Conservation (phyloP, 2,113 vertebrate genomes). For the Podarcis muralis region DNA sequence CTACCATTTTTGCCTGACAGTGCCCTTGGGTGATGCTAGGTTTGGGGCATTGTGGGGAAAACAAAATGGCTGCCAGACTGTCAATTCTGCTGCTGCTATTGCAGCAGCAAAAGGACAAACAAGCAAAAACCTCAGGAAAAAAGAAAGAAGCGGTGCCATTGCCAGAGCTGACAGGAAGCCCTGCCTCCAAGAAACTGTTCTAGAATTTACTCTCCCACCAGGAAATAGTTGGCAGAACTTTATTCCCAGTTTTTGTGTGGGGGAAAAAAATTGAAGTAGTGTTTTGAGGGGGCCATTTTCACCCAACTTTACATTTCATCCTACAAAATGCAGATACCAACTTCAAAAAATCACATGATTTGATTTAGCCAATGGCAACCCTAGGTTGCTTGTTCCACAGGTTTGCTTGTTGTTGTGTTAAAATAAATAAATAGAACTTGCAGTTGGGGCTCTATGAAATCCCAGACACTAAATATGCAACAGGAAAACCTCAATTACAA, state of each 20-base stretch:
- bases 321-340: background rate
- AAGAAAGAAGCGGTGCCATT: background rate
- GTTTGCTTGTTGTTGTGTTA: conserved; percentile 13
- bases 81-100: background rate
- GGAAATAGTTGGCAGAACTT: background rate
- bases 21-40: background rate
- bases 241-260: background rate
- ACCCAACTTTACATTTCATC: background rate
- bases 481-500: conserved; percentile 50
- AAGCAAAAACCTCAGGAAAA: background rate
- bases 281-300: background rate
- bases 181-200: background rate
- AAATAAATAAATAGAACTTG: background rate
- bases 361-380: conserved; percentile 20
- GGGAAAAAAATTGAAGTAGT: background rate
- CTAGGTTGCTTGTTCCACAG: background rate
- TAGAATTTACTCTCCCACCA: background rate
- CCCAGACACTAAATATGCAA: conserved; percentile 38
- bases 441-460: conserved; percentile 38
- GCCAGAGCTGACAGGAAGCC: background rate
- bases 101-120: background rate
- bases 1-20: background rate
- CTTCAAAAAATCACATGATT: conserved; percentile 6
- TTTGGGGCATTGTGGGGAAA: background rate
- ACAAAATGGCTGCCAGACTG: background rate